Conservation (phyloP, 2,797 vertebrate species). For the Hipposideros larvatus region DNA sequence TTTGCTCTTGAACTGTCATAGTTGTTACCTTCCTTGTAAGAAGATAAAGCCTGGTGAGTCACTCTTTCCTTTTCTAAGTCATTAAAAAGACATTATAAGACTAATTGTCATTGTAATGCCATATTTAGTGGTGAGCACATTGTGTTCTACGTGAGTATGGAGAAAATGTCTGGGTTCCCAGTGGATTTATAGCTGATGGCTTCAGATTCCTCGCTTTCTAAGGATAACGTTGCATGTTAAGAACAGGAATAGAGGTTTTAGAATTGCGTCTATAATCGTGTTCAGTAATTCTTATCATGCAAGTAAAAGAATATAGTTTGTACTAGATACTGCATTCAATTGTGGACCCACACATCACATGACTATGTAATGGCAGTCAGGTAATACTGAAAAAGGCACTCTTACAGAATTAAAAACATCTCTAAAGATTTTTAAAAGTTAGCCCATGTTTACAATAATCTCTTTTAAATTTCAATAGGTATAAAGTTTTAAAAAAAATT, state of each 20-base stretch:
- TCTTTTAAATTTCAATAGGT: background rate
- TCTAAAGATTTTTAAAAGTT: background rate
- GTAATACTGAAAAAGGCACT: background rate
- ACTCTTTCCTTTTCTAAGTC: background rate
- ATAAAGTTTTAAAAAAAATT: background rate
- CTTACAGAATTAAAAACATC: background rate
- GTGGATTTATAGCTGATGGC: background rate
- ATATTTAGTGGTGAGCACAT: background rate
- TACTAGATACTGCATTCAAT: background rate
- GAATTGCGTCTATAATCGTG: background rate
- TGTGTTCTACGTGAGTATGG: background rate
- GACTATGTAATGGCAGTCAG: background rate
- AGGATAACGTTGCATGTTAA: background rate
- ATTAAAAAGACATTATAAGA: background rate
- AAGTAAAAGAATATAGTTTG: background rate
- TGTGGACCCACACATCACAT: background rate
- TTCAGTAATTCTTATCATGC: background rate
- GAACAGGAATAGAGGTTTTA: background rate
- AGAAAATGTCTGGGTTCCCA: slow-evolving; percentile 20
- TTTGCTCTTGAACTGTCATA: background rate
- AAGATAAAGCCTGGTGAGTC: background rate
- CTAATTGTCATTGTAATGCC: background rate
- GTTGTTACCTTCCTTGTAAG: background rate
- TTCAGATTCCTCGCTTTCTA: slow-evolving; percentile 50
- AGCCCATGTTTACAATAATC: background rate